These are phyloP conservation scores for Falco novaeseelandiae DNA, from an alignment of 2,797 vertebrate species.

Conservation along the genomic window DNA sequence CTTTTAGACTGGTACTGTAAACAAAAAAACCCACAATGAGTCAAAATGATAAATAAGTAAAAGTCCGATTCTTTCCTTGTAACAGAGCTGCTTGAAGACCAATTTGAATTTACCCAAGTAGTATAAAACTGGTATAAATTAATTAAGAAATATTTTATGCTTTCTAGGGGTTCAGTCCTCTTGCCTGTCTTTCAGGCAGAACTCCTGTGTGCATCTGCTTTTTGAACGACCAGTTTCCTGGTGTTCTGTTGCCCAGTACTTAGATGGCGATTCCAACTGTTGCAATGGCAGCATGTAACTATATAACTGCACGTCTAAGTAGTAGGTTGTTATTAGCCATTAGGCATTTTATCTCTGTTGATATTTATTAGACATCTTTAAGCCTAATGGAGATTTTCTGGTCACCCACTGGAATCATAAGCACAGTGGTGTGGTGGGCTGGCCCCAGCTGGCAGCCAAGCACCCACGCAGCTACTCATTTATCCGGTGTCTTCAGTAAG, in stretches of 20 bases:
- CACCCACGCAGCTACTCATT: fast-evolving
- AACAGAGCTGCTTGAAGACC: not conserved
- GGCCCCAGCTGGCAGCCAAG: not conserved
- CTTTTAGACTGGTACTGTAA: not conserved
- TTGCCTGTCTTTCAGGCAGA: not conserved
- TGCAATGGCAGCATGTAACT: not conserved
- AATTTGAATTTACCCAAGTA: not conserved
- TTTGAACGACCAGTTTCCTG: not conserved
- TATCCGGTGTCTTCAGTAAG: fast-evolving
- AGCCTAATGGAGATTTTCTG: not conserved
- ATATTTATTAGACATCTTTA: not conserved
- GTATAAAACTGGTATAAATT: not conserved
- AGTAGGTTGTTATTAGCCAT: not conserved
- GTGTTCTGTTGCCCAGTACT: not conserved
- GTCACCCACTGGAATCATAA: not conserved
- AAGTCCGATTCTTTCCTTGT: not conserved
- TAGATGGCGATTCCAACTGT: not conserved
- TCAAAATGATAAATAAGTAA: not conserved
- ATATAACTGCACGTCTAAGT: not conserved
- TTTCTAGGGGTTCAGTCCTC: not conserved
- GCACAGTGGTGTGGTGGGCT: not conserved
- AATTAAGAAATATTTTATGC: not conserved
- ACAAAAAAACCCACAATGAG: not conserved
- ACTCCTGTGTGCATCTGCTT: not conserved
- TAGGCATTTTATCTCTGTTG: not conserved